Conservation (phyloP, 2,113 vertebrate species). For the Andinoacara biseriatus region DNA sequence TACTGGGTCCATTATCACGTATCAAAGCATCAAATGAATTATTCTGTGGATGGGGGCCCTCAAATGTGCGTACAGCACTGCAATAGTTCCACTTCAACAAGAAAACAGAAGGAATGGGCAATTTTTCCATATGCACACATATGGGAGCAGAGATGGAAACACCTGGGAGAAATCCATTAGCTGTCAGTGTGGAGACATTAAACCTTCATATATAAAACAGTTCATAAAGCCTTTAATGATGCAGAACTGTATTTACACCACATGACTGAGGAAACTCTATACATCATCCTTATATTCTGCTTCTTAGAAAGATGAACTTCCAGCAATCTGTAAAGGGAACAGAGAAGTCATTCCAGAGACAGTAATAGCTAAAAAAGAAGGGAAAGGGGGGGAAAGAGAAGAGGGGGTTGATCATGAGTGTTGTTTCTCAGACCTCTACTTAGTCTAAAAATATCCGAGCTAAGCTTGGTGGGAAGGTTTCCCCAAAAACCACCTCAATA, state of each 20-base stretch:
- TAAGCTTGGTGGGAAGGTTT: slow-evolving; percentile 57
- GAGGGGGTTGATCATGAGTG: background rate
- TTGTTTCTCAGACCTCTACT: slow-evolving; percentile 53
- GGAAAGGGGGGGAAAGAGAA: background rate
- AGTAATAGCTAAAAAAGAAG: background rate
- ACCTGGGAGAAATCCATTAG: slow-evolving; percentile 34
- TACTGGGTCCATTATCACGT: slow-evolving; percentile 63
- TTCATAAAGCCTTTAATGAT: slow-evolving; percentile 44
- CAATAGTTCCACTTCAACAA: slow-evolving; percentile 37
- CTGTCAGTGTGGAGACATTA: slow-evolving; percentile 32
- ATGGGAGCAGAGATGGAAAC: slow-evolving; percentile 32
- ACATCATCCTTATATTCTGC: background rate
- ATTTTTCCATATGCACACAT: slow-evolving; percentile 6
- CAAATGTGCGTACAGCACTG: background rate
- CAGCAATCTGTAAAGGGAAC: background rate
- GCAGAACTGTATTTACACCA: slow-evolving; percentile 17
- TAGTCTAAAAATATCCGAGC: slow-evolving; percentile 70
- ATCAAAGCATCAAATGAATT: slow-evolving; percentile 66
- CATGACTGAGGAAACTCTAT: background rate
- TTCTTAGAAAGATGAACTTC: background rate
- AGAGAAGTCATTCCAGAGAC: background rate
- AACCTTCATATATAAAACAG: slow-evolving; percentile 22
- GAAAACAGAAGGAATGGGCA: slow-evolving; percentile 29
- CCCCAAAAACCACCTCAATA: slow-evolving; percentile 67
- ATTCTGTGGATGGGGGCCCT: slow-evolving; percentile 32